Conservation (phyloP, 2,797 vertebrate genomes). For the Chelonia mydas region DNA sequence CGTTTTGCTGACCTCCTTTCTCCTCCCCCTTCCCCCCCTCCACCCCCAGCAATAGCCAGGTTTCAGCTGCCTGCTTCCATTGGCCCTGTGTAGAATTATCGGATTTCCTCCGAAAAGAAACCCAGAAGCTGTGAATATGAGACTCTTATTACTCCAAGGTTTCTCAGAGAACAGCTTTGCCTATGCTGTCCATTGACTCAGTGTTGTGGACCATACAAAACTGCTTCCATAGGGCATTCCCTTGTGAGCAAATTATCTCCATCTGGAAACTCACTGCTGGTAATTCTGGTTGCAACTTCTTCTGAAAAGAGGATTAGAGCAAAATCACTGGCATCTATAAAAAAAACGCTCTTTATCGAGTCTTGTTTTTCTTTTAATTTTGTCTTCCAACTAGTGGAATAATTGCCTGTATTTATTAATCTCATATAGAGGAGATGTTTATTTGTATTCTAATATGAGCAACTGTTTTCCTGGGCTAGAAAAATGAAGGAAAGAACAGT, state of each 20-base stretch:
- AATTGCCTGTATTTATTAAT: not conserved
- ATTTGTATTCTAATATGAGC: not conserved
- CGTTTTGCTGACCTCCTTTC: not conserved
- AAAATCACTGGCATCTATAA: not conserved
- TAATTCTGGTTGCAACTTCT: not conserved
- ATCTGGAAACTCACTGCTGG: not conserved
- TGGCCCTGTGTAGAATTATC: not conserved
- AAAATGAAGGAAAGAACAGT: not conserved
- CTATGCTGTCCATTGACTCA: not conserved
- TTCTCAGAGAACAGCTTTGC: not conserved
- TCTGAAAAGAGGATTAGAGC: not conserved
- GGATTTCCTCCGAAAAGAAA: not conserved
- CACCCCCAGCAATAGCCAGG: not conserved
- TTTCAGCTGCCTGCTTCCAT: not conserved
- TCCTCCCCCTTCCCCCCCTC: too few species aligned
- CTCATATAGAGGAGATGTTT: not conserved
- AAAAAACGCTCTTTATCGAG: not conserved
- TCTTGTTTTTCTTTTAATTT: not conserved
- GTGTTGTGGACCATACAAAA: not conserved
- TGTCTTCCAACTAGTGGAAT: not conserved
- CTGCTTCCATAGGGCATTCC: not conserved
- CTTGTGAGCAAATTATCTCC: slow-evolving; percentile 3
- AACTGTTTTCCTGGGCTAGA: not conserved
- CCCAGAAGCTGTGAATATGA: not conserved
- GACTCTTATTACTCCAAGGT: not conserved